Evolutionary conservation across 1,140 invertebrate species (phyloP).

Genomic region (Ooceraea biroi): DNA sequence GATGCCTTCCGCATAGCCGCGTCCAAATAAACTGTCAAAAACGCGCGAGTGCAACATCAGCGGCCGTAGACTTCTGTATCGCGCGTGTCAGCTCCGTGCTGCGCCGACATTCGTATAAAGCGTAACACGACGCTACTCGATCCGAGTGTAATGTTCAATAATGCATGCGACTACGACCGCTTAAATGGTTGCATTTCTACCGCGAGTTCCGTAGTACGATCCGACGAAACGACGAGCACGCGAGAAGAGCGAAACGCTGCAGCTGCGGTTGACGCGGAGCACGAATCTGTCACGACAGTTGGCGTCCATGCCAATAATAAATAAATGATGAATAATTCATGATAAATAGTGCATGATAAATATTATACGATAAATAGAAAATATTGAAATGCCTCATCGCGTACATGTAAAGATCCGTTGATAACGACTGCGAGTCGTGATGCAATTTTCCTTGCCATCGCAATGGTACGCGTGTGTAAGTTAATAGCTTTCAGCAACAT

Average conservation of each 20-base stretch:
- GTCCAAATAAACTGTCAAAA: slow-evolving; percentile 48
- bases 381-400: too few species aligned
- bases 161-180: slow-evolving; percentile 23
- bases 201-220: not conserved
- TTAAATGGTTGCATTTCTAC: slow-evolving; percentile 21
- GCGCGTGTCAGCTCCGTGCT: not conserved
- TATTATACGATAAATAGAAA: not conserved
- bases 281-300: not conserved
- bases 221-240: not conserved
- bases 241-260: not conserved
- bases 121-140: slow-evolving; percentile 2
- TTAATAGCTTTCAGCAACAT: too few species aligned
- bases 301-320: not conserved
- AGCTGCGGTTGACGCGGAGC: not conserved
- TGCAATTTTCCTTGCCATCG: too few species aligned
- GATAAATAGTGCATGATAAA: slow-evolving; percentile 22
- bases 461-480: too few species aligned
- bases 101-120: not conserved
- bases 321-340: slow-evolving; percentile 18
- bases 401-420: too few species aligned
- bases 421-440: too few species aligned
- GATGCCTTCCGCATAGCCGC: slow-evolving; percentile 29
- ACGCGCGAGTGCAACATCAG: not conserved
- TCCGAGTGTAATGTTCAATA: slow-evolving; percentile 32
- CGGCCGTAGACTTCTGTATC: slow-evolving; percentile 2